Base-by-base conservation (phyloP, 2,797 vertebrate genomes). In the Peromyscus aztecus region DNA sequence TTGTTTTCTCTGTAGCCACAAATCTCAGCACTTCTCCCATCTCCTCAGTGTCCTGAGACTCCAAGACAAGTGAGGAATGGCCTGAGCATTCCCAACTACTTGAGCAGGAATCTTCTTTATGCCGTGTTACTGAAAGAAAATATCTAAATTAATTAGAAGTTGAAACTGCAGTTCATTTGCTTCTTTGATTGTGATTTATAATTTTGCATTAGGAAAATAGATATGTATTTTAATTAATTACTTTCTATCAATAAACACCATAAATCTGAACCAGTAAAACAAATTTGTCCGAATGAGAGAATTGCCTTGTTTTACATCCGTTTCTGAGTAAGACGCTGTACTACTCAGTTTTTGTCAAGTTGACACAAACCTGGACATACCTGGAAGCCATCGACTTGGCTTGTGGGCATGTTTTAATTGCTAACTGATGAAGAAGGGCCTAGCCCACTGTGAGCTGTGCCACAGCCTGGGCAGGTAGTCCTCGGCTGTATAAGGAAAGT, bases 161-260 rank as follows among this genome's bases (percentile, higher is more conserved):
- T 85, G 69, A 93, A 75, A 84, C 0, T 34, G 2, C 2, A 80
- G 63, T 86, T 83, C 46, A 90, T 52, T 90, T 14, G 78, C 1
- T 49, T 90, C 49, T 27, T 46, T 55, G 69, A 75, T 12, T 23
- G 40, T 89, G 11, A 75, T 77, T 91, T 77, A 73, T 46, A 46
- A 46, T 49, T 95, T 91, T 95, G 34, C 61, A 11, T 46, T 84
- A 86, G 69, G 4, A 73, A 93, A 82, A 63, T 1, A 67, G 21
- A 82, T 63, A 43, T 67, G 7, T 84, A 19, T 83, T 94, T 93
- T 61, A 63, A 85, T 76, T 78, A 93, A 92, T 63, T 90, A 71
- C 49, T 8, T 61, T 92, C n/a, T 90, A 14, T 75, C 69, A 76
- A 31, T 52, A 73, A 77, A 95, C 27, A 21, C 7, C 40, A 91